phyloP scores from a whole-genome alignment of 1,140 invertebrate genomes.

The Drosophila trapezifrons region DNA sequence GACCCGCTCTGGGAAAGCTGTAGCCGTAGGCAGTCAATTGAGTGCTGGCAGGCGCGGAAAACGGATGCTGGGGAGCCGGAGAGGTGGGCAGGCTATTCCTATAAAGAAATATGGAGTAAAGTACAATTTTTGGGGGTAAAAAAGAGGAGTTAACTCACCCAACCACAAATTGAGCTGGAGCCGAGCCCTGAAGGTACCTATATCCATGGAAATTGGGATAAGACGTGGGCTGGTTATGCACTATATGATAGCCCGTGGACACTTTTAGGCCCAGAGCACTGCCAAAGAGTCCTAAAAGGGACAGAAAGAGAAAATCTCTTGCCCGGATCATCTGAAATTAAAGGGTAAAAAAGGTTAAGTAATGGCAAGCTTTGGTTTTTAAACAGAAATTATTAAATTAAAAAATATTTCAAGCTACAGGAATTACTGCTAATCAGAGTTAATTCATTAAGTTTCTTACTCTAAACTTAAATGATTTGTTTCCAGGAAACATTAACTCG shows the following conservation, averaged over 20 bases:
- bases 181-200: constrained; percentile 47
- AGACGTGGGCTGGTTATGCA: constrained; percentile 61
- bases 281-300: constrained; percentile 39
- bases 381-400: no score
- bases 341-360: no score
- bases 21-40: constrained; percentile 48
- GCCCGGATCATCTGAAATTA: constrained; percentile 38
- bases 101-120: neutral
- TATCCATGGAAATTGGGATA: constrained; percentile 46
- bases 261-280: constrained; percentile 52
- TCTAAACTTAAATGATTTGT: neutral
- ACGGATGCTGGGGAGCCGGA: constrained; percentile 63
- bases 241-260: constrained; percentile 74
- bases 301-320: constrained; percentile 45
- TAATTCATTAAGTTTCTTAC: neutral
- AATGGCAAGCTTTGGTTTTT: no score
- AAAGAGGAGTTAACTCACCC: constrained; percentile 31
- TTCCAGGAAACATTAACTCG: neutral
- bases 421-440: no score
- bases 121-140: no score
- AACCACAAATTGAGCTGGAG: constrained; percentile 39
- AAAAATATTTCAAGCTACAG: no score
- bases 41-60: constrained; percentile 34
- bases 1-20: constrained; percentile 62
- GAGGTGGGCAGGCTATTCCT: constrained; percentile 71